A percentile compares a stretch with the other conserved stretches of the same genome.
These are phyloP conservation scores for Lithophane leautieri DNA, from an alignment of 2,888 invertebrate genomes.

Conservation along the genomic window DNA sequence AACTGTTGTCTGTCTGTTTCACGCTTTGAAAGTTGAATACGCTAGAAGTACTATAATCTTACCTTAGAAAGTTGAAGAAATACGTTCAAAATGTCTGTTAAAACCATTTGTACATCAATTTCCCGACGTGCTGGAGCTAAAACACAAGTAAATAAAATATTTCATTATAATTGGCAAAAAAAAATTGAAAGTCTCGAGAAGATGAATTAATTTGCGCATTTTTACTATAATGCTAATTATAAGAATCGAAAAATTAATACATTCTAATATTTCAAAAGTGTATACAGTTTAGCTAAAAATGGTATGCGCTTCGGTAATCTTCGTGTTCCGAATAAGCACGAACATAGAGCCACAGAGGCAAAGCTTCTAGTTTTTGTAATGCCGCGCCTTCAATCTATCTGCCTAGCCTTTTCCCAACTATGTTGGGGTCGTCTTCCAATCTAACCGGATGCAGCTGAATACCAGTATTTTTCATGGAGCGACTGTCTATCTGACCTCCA, in stretches of 20 bases:
- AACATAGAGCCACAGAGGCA: neutral
- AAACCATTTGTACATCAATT: slow-evolving; percentile 50
- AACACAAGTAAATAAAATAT: neutral
- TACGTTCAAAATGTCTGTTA: slow-evolving; percentile 43
- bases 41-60: neutral
- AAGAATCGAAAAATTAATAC: neutral
- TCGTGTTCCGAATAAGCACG: neutral
- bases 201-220: too few species aligned
- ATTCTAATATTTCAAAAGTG: neutral
- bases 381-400: too few species aligned
- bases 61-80: slow-evolving; percentile 58
- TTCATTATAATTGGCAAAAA: too few species aligned
- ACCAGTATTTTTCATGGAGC: too few species aligned
- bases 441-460: too few species aligned
- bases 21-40: too few species aligned
- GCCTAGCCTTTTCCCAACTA: too few species aligned
- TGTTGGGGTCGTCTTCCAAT: too few species aligned
- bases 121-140: slow-evolving; percentile 30
- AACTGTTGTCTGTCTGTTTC: too few species aligned
- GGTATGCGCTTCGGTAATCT: neutral
- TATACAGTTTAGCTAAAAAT: neutral
- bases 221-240: neutral
- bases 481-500: too few species aligned
- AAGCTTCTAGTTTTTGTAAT: neutral
- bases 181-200: too few species aligned